phyloP scores from a whole-genome alignment of 1,140 invertebrate genomes.

The Drosophila nasuta region DNA sequence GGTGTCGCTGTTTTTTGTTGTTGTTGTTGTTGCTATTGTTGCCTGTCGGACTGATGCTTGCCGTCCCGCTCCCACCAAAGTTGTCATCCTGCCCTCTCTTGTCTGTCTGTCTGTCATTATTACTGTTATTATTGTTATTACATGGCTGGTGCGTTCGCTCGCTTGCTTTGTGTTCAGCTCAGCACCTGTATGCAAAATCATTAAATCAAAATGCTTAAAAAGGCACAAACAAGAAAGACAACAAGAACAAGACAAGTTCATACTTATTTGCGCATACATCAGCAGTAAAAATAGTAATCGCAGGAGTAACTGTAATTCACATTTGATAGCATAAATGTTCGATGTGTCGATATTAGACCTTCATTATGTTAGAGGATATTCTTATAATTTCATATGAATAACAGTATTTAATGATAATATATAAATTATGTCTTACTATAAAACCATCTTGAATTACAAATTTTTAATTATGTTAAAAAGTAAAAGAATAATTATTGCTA shows the following conservation, averaged over 20 bases:
- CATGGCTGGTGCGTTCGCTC: background rate
- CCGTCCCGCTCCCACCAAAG: background rate
- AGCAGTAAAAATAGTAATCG: background rate
- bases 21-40: constrained; percentile 17
- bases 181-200: background rate
- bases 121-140: constrained; percentile 48
- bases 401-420: too few relatives aligned
- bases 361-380: too few relatives aligned
- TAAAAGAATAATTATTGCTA: too few relatives aligned
- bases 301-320: too few relatives aligned
- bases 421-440: too few relatives aligned
- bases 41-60: background rate
- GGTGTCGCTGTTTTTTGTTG: constrained; percentile 3
- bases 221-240: background rate
- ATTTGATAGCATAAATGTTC: too few relatives aligned
- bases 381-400: too few relatives aligned
- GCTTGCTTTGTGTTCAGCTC: background rate
- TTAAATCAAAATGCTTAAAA: constrained; percentile 4
- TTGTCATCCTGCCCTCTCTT: background rate
- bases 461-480: too few relatives aligned
- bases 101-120: constrained; percentile 8
- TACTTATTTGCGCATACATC: constrained; percentile 7
- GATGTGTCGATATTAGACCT: too few relatives aligned
- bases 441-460: too few relatives aligned
- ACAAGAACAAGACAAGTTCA: constrained; percentile 3